Evolutionary conservation across 1,140 invertebrate species (phyloP).

Genomic region (Teleogryllus occipitalis): DNA sequence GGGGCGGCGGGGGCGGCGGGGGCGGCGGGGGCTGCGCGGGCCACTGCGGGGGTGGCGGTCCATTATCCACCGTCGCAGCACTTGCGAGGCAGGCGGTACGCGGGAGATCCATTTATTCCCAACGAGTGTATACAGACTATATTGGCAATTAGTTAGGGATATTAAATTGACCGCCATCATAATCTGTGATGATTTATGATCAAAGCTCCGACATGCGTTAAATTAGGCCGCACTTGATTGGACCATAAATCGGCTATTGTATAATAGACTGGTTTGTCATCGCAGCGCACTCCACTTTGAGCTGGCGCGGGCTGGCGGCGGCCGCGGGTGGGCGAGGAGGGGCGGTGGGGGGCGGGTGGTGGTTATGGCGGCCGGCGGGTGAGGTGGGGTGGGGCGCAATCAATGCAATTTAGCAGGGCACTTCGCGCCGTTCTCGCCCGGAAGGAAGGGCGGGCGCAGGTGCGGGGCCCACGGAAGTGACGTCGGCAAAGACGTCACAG

Average conservation of each 20-base stretch:
- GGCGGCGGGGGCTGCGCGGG: no score
- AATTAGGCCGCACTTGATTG: slow-evolving; percentile 22
- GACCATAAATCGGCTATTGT: slow-evolving; percentile 23
- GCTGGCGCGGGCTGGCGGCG: background rate
- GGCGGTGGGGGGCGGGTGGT: background rate
- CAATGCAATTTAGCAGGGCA: background rate
- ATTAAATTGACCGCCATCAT: slow-evolving; percentile 23
- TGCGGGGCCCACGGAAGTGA: background rate
- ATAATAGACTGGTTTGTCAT: slow-evolving; percentile 16
- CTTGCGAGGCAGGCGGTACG: background rate
- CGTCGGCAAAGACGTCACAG: no score
- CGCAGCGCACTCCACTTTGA: slow-evolving; percentile 9
- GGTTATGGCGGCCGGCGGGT: no score
- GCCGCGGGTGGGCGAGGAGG: background rate
- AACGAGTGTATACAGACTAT: slow-evolving; percentile 12
- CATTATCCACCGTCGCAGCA: background rate
- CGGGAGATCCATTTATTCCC: slow-evolving; percentile 9
- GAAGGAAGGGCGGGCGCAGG: background rate
- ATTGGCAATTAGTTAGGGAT: slow-evolving; percentile 23
- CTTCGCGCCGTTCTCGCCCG: background rate
- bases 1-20: no score
- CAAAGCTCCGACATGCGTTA: slow-evolving; percentile 22
- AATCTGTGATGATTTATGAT: slow-evolving; percentile 22
- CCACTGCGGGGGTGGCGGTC: background rate
- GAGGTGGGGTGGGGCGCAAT: background rate